A percentile compares a stretch with the other conserved stretches of the same genome.
Conservation (phyloP, 2,888 invertebrate species). For the Neoaliturus tenellus region DNA sequence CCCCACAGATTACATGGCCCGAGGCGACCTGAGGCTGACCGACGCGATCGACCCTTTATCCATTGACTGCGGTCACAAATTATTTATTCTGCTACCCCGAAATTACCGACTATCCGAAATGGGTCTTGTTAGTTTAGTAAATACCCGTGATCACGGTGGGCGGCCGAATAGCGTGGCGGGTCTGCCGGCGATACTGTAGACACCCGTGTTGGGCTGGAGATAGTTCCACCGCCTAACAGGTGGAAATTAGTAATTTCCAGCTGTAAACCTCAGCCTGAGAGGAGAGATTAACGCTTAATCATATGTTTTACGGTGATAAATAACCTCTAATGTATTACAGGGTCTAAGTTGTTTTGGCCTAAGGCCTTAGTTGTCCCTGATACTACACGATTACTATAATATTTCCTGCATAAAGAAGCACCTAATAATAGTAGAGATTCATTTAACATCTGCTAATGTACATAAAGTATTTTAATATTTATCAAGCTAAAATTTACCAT, state of each 20-base stretch:
- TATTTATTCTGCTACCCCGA: slow-evolving; percentile 21
- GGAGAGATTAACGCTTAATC: no score
- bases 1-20: not conserved
- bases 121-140: slow-evolving; percentile 20
- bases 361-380: no score
- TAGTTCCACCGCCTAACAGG: not conserved
- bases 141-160: not conserved
- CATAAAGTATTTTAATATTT: no score
- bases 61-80: not conserved
- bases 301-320: no score
- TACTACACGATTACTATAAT: no score
- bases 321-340: no score
- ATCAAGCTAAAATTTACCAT: no score
- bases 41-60: not conserved
- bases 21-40: not conserved
- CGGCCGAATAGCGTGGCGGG: not conserved
- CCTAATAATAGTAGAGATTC: no score
- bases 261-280: not conserved
- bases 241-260: not conserved
- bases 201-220: not conserved
- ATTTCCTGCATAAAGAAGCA: no score
- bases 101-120: not conserved
- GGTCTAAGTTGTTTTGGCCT: no score
- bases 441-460: no score
- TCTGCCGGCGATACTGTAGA: not conserved